Conservation (phyloP, 2,888 invertebrate species). For the Dasypolia templi region DNA sequence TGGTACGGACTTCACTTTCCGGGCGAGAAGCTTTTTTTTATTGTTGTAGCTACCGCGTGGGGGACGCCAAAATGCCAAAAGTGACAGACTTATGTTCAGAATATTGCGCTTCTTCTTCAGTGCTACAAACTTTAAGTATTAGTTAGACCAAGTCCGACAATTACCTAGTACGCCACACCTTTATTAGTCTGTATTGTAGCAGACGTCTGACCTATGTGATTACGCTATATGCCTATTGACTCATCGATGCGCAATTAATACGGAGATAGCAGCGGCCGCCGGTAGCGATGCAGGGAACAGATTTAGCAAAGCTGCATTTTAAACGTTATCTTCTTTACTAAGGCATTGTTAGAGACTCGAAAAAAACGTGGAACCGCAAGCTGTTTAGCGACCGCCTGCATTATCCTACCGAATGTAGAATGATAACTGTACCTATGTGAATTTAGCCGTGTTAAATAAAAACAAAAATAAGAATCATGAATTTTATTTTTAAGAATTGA, state of each 20-base stretch:
- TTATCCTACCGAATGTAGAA: too few relatives aligned
- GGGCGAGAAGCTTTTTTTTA: too few relatives aligned
- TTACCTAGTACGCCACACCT: not conserved
- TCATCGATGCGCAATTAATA: not conserved
- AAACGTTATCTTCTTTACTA: not conserved
- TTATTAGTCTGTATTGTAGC: not conserved
- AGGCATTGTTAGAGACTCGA: not conserved
- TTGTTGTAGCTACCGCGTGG: too few relatives aligned
- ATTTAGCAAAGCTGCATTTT: not conserved
- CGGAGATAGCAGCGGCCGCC: not conserved
- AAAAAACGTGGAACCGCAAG: not conserved
- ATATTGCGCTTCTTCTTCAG: too few relatives aligned
- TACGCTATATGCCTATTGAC: not conserved
- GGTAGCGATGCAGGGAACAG: too few relatives aligned
- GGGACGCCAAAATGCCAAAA: too few relatives aligned
- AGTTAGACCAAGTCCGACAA: not conserved
- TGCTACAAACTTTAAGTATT: too few relatives aligned
- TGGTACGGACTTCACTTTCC: too few relatives aligned
- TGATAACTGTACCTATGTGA: not conserved
- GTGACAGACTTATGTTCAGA: too few relatives aligned
- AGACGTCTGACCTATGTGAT: not conserved
- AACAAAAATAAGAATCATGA: conserved; percentile 17
- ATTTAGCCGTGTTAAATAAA: conserved; percentile 5
- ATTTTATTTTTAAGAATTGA: conserved; percentile 43
- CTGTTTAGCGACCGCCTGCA: not conserved